Base-by-base conservation (phyloP, 2,113 vertebrate species). In the Oryzias melastigma region DNA sequence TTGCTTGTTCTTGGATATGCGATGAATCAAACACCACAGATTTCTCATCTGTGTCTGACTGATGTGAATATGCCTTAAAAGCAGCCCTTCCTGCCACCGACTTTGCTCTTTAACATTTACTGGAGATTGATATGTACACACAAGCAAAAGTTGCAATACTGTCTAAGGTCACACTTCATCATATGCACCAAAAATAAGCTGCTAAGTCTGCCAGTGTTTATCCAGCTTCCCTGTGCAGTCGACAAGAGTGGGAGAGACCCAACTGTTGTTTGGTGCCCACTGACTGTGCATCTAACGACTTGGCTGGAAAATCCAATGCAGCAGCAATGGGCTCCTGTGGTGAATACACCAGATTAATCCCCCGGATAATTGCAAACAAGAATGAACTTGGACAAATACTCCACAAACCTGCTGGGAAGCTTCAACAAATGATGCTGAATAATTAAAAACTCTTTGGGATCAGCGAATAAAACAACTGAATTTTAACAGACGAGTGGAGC, bases 251-350 rank as follows among this genome's bases (percentile, higher is more conserved):
- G 73, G 73, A 81, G 73, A 80, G 74, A 73, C 84, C 75, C 73
- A 85, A 84, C 68, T 77, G 75, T 82, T 82, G 64, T 83, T 75
- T 65, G 77, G 78, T 75, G 72, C 80, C 73, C 77, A 76, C 82
- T 84, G 67, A 85, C 84, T 88, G 88, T 84, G 83, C 80, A 69
- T 86, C 80, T 89, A 89, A 90, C 88, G 86, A 87, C 78, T 89
- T 84, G 80, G 87, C 83, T 85, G 75, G 82, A 72, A 84, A 85
- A 85, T 85, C 67, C 81, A 77, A 74, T 22, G 62, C 84, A 73
- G 76, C 80, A 68, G 83, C 68, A 79, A 79, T 65, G 56, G 72
- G 60, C 75, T 79, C 88, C 86, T 67, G 77, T 63, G 54, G 85
- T 5, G 83, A 85, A 61, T 75, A 81, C 84, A 78, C 70, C 73